Base-by-base conservation (phyloP, 2,113 vertebrate species). In the Nyctereutes procyonoides region DNA sequence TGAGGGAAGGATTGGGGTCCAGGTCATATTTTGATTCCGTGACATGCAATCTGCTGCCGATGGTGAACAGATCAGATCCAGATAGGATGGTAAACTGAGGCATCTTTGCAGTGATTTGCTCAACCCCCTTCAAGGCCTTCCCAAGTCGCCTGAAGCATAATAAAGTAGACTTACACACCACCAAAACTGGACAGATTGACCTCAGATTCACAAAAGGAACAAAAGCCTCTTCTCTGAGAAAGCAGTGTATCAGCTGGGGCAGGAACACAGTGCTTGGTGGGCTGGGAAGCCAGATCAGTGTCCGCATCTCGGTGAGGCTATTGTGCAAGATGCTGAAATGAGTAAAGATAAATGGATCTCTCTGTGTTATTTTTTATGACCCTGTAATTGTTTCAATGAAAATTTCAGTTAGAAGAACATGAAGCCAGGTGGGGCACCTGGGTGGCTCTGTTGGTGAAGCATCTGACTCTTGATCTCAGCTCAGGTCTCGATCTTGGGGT, bases 271-370 rank as follows among this genome's bases (percentile, higher is more conserved):
- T 4, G 1, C 53, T 6, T 5, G 8, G 13, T 26, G 55, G 55
- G 16, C 35, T 1, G 3, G 3, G 24, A 71, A 73, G 63, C 26
- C 58, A 35, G 63, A 62, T 53, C 62, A 16, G 1, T 3, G 24
- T 58, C 26, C 8, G 7, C 17, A 3, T 67, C 15, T 2, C 0
- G 1, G 43, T 9, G 0, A 4, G 14, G 17, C 43, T 1, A 2
- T 0, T 3, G 2, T 20, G 28, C 51, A 12, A 48, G 73, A 53
- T 5, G 35, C 12, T 1, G 9, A 15, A 22, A 0, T 2, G 0
- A 53, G 17, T 6, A 7, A 63, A 58, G 28, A 4, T 4, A 17
- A 32, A 13, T 3, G 0, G 28, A 8, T 32, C 1, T 28, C 38
- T 9, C 16, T 4, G 6, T 30, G 4, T 10, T 76, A 7, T 35